These are phyloP conservation scores for Chymomyza amoena DNA, from an alignment of 2,888 invertebrate genomes.

Conservation along the genomic window DNA sequence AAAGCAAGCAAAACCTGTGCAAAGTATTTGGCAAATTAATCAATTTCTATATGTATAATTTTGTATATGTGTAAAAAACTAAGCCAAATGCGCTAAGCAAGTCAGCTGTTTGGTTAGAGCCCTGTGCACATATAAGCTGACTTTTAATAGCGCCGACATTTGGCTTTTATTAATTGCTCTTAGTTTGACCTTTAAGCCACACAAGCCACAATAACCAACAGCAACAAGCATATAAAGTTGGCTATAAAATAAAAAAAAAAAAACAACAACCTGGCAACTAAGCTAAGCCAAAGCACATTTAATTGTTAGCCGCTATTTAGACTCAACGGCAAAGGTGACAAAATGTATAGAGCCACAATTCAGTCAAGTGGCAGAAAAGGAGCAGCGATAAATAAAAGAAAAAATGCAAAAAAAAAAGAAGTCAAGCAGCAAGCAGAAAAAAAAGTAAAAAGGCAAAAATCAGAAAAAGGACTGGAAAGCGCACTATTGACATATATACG, in stretches of 20 bases:
- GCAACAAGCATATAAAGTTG: constrained; percentile 23
- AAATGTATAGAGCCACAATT: constrained; percentile 45
- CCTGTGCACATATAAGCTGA: constrained; percentile 6
- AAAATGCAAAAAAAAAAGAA: constrained; percentile 23
- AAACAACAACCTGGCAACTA: no score
- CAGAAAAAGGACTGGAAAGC: constrained; percentile 71
- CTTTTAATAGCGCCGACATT: constrained; percentile 27
- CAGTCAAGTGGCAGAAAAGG: constrained; percentile 65
- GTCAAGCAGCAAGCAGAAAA: constrained; percentile 19
- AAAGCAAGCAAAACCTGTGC: not conserved
- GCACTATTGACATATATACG: constrained; percentile 77
- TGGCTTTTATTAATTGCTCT: constrained; percentile 53
- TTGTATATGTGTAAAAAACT: not conserved
- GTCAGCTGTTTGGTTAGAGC: not conserved
- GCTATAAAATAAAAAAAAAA: constrained; percentile 19
- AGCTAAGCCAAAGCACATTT: constrained; percentile 24
- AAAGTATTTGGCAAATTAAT: constrained; percentile 3
- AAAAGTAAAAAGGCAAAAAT: constrained; percentile 16
- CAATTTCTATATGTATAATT: not conserved
- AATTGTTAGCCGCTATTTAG: constrained; percentile 25
- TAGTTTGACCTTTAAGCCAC: constrained; percentile 47
- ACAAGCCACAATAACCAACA: constrained; percentile 1
- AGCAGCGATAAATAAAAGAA: constrained; percentile 46
- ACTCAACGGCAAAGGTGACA: constrained; percentile 25
- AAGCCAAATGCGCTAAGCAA: not conserved